Base-by-base conservation (phyloP, 2,797 vertebrate species). In the Martes flavigula region DNA sequence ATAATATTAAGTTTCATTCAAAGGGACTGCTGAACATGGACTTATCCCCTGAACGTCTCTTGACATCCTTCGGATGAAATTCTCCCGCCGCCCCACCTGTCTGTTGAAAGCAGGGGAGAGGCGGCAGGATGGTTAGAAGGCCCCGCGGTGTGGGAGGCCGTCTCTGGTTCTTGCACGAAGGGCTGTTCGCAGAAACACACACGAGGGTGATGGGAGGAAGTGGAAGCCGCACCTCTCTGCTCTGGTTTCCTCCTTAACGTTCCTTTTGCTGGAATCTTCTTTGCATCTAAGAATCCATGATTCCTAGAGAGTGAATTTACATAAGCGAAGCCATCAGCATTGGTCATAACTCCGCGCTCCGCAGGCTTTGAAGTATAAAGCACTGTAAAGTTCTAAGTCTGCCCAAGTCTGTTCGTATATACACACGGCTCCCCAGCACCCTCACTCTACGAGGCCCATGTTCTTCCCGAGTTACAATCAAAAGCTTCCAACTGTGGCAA, bases 341-440 rank as follows among this genome's bases (percentile, higher is more conserved):
- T 12, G 43, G 64, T 83, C 86, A n/a, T 11, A 9, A 0, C 8
- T 5, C 9, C 30, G 9, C 8, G 0, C 3, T 38, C 51, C 18
- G 18, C 13, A 54, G 73, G 9, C 7, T 7, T 17, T 70, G 38
- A 82, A 20, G 38, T 13, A 21, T 10, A 27, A n/a, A 62, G 11
- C 43, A 7, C 2, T 8, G 2, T 66, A 2, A 5, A 2, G 13
- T 0, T 13, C 25, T 4, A 7, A 23, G 13, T 6, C 4, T 7
- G 1, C 5, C 6, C 2, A 12, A 0, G 13, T 17, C 25, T 7
- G 3, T 4, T 5, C 7, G 1, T 2, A 1, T 0, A 8, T 2
- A 30, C 0, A 6, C 1, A 3, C 4, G 0, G 2, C 30, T 6
- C 0, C 7, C 3, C 0, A 3, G 12, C 1, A 1, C 15, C 27